Evolutionary conservation across 2,113 vertebrate genomes (phyloP).

Genomic region (Rhinoptilus africanus): DNA sequence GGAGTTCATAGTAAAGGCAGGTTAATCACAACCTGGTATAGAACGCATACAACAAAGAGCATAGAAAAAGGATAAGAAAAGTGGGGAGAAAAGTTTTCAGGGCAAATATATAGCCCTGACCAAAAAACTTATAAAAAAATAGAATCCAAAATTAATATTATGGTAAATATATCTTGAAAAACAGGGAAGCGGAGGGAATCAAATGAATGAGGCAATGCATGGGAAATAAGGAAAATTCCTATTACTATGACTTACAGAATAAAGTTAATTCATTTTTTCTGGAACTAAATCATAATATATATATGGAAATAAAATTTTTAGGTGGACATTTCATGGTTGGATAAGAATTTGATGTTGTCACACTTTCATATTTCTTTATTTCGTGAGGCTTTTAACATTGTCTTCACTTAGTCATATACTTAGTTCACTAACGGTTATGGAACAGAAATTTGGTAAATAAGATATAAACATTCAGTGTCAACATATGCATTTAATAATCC

Average conservation of each 20-base stretch:
- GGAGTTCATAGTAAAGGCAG: neutral
- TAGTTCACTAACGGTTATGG: neutral
- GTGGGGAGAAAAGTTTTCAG: accelerated
- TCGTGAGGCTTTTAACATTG: neutral
- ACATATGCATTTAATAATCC: neutral
- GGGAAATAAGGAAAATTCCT: neutral
- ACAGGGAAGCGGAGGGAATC: neutral
- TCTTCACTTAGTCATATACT: neutral
- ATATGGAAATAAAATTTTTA: neutral
- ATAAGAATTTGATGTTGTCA: neutral
- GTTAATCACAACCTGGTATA: neutral
- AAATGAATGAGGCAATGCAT: neutral
- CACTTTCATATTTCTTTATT: neutral
- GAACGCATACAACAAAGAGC: neutral
- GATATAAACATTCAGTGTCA: neutral
- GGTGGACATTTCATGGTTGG: neutral
- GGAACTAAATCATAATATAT: neutral
- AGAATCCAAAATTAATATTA: neutral
- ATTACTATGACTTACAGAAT: neutral
- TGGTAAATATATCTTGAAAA: neutral
- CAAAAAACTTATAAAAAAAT: neutral
- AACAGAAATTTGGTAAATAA: neutral
- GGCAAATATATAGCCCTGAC: neutral
- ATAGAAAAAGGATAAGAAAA: neutral
- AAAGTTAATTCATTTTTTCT: neutral